phyloP scores from a whole-genome alignment of 2,113 vertebrate species.

The Synodontis membranacea region DNA sequence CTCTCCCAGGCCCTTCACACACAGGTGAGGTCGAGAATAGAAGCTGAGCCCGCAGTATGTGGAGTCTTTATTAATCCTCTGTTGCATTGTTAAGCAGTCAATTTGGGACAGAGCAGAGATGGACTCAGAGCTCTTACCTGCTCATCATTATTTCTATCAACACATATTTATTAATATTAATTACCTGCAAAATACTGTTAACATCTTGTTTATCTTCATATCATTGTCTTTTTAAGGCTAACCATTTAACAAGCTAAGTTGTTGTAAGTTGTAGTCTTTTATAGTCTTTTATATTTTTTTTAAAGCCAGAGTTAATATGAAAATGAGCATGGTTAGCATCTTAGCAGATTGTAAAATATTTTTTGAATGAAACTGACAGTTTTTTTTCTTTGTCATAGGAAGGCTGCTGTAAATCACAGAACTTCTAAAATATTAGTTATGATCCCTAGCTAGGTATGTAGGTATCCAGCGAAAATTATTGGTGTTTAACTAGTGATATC shows the following conservation, averaged over 20 bases:
- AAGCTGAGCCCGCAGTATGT: background rate
- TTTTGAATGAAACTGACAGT: too few relatives aligned
- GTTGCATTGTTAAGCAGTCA: background rate
- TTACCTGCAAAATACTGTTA: background rate
- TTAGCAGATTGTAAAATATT: background rate
- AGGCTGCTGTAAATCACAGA: background rate
- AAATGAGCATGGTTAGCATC: background rate
- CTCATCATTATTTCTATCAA: background rate
- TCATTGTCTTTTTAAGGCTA: background rate
- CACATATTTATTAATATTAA: background rate
- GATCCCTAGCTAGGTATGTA: background rate
- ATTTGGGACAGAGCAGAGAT: background rate
- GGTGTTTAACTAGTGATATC: background rate
- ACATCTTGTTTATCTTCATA: background rate
- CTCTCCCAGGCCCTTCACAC: conserved; percentile 6
- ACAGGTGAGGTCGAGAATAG: conserved; percentile 31
- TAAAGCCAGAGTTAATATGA: background rate
- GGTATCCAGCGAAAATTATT: background rate
- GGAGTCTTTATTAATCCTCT: conserved; percentile 25
- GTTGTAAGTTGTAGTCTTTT: background rate
- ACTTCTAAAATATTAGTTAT: background rate
- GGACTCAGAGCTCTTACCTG: background rate
- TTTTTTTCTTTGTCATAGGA: background rate
- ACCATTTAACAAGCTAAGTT: background rate
- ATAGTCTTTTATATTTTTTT: too few relatives aligned